Evolutionary conservation across 2,888 invertebrate genomes (phyloP).

Genomic region (Apodemia hepburni): DNA sequence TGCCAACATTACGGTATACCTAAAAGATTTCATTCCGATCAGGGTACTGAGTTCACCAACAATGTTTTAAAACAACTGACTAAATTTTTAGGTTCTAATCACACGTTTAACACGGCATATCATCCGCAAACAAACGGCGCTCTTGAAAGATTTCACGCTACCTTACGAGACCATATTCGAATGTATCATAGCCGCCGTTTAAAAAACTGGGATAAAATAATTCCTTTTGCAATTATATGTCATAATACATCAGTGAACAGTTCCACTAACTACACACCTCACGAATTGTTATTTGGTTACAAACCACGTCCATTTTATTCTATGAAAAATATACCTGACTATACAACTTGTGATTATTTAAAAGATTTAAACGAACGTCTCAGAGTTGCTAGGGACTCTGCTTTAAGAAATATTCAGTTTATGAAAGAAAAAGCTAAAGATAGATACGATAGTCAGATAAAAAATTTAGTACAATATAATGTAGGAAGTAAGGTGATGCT

Average conservation of each 20-base stretch:
- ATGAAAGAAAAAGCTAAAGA: constrained; percentile 42
- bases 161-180: constrained; percentile 38
- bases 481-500: constrained; percentile 27
- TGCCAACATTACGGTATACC: constrained; percentile 43
- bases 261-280: constrained; percentile 38
- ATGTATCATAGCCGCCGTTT: constrained; percentile 37
- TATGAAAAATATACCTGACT: constrained; percentile 33
- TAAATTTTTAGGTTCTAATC: constrained; percentile 38
- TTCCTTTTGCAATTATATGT: constrained; percentile 42
- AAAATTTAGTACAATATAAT: constrained; percentile 30
- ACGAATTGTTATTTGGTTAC: constrained; percentile 41
- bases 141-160: constrained; percentile 41
- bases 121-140: constrained; percentile 42
- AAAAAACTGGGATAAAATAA: constrained; percentile 38
- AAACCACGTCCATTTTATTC: constrained; percentile 39
- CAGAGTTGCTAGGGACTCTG: constrained; percentile 34
- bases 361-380: constrained; percentile 37
- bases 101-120: constrained; percentile 39
- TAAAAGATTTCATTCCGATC: constrained; percentile 41
- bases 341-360: constrained; percentile 36
- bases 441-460: constrained; percentile 37
- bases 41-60: constrained; percentile 42
- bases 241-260: constrained; percentile 40
- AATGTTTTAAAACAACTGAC: constrained; percentile 38
- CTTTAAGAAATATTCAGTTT: constrained; percentile 31